Conservation (phyloP, 2,888 invertebrate genomes). For the Heliconius ethilla region DNA sequence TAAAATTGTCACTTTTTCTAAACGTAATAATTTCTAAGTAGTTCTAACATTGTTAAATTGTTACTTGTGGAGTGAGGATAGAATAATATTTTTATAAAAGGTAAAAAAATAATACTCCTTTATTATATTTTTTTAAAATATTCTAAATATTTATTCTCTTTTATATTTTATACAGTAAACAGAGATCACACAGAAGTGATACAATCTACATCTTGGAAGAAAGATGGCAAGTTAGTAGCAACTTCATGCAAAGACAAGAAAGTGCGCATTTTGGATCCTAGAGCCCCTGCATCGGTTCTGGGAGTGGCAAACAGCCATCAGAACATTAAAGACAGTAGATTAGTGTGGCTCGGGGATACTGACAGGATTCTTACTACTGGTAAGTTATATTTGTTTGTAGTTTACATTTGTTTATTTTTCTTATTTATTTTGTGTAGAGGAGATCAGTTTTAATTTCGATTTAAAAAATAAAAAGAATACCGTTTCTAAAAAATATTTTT, state of each 20-base stretch:
- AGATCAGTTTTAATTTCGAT: no score
- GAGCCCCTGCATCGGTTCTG: constrained; percentile 82
- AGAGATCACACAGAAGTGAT: constrained; percentile 92
- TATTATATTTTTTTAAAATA: not conserved
- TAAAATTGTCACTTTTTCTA: no score
- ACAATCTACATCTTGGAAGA: constrained; percentile 95
- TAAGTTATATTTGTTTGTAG: constrained; percentile 44
- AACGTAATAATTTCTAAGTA: no score
- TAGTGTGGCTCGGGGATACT: constrained; percentile 94
- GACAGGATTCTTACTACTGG: constrained; percentile 93
- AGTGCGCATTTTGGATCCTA: constrained; percentile 92
- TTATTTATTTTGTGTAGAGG: no score
- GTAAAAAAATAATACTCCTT: no score
- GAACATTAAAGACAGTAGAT: constrained; percentile 94
- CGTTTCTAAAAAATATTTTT: no score
- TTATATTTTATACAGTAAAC: constrained; percentile 66
- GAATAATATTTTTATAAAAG: no score
- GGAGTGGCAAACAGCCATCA: constrained; percentile 90
- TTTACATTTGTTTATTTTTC: not conserved
- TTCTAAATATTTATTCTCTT: not conserved
- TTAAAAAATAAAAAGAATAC: no score
- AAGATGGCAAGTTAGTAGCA: constrained; percentile 89
- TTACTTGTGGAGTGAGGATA: no score
- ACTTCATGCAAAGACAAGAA: constrained; percentile 96
- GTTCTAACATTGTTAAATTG: no score